These are phyloP conservation scores for Typhlichthys eigenmanni DNA, from an alignment of 2,797 vertebrate genomes.

Conservation along the genomic window DNA sequence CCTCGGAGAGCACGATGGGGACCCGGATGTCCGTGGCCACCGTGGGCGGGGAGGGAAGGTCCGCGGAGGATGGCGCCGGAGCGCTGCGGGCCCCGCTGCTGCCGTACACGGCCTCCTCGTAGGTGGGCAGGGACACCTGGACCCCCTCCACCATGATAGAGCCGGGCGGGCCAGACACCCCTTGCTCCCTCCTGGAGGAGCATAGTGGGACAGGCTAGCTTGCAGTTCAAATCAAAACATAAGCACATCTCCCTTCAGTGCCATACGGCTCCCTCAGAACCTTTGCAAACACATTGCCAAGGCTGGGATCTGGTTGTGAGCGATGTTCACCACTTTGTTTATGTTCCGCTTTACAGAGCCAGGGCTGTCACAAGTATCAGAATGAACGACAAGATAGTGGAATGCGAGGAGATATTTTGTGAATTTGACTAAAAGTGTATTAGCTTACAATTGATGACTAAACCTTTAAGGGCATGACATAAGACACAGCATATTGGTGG, in stretches of 20 bases:
- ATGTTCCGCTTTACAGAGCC: no score
- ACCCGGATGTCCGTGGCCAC: slow-evolving; percentile 82
- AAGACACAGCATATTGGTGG: slow-evolving; percentile 19
- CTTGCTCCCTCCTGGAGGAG: slow-evolving; percentile 89
- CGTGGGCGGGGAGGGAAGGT: slow-evolving; percentile 36
- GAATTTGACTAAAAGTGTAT: no score
- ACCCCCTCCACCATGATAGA: slow-evolving; percentile 97
- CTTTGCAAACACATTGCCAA: no score
- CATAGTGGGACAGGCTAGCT: background rate
- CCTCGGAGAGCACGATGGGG: slow-evolving; percentile 93
- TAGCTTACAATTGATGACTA: no score
- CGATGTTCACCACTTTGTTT: no score
- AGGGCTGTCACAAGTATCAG: no score
- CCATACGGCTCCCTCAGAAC: no score
- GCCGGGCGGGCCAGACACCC: slow-evolving; percentile 88
- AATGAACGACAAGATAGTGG: no score
- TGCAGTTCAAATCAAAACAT: no score
- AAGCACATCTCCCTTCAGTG: no score
- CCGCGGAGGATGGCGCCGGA: slow-evolving; percentile 78
- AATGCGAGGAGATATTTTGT: no score
- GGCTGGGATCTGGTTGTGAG: no score
- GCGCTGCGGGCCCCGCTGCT: slow-evolving; percentile 72
- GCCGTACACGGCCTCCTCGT: slow-evolving; percentile 98
- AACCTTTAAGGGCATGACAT: background rate
- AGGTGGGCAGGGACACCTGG: slow-evolving; percentile 92